Percentiles rank a stretch among this genome's conserved stretches.
Evolutionary conservation across 1,140 invertebrate species (phyloP).

Genomic region (Macrostomum lignano): DNA sequence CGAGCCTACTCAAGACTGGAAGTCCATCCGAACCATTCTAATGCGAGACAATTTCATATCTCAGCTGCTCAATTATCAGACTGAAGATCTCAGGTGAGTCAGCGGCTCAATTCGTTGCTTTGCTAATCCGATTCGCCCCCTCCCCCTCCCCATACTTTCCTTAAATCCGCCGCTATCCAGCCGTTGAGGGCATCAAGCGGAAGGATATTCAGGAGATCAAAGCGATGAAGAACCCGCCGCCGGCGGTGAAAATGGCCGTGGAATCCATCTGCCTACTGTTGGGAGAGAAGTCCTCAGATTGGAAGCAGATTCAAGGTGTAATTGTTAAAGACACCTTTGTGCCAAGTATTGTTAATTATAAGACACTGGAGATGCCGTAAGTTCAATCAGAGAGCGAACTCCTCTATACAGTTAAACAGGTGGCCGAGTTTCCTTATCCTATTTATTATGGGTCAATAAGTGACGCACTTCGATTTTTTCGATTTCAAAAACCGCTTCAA

Average conservation of each 20-base stretch:
- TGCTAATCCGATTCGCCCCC: background rate
- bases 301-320: conserved; percentile 84
- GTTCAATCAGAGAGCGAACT: no score
- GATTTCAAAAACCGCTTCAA: no score
- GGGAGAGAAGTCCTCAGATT: conserved; percentile 82
- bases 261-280: conserved; percentile 92
- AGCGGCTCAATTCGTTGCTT: background rate
- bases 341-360: conserved; percentile 93
- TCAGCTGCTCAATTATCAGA: conserved; percentile 75
- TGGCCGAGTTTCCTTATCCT: no score
- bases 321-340: conserved; percentile 99
- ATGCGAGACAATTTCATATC: conserved; percentile 99
- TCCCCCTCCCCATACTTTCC: background rate
- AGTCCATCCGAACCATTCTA: conserved; percentile 76
- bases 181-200: conserved; percentile 96
- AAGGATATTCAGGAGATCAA: conserved; percentile 90
- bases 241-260: conserved; percentile 77
- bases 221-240: conserved; percentile 87
- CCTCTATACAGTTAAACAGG: no score
- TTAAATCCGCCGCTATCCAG: conserved; percentile 29
- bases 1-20: conserved; percentile 91
- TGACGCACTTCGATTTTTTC: no score
- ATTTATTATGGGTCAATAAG: no score
- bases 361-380: conserved; percentile 85
- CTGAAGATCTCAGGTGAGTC: conserved; percentile 1